Base-by-base conservation (phyloP, 2,888 invertebrate species). In the Xanthostigma xanthostigma region DNA sequence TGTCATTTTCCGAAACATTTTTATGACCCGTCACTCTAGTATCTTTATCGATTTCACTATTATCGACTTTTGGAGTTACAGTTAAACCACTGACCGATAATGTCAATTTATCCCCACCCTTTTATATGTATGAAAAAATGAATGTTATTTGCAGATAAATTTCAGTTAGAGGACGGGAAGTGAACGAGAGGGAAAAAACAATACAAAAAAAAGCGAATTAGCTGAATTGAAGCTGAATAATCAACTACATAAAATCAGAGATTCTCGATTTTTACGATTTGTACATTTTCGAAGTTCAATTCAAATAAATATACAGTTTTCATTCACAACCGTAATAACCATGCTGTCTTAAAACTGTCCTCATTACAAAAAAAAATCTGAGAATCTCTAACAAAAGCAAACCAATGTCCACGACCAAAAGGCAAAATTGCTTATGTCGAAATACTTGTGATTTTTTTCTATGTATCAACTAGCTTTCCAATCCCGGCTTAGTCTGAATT, bases 71-170 rank as follows among this genome's bases (percentile, higher is more conserved):
- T 37, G 53, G 45, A 34, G 50, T 14, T 12, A 50, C 46, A 40
- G 61, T 59, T 5, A 64, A 64, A 44, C 79, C 79, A 57, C 75
- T 75, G 57, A 81, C 76, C 52, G 76, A 75, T 51, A 81, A 66
- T 48, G 81, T 81, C 61, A 81, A 64, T 63, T 80, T 81, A 63
- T 81, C 81, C 58, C 81, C 81, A 55, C 81, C 81, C 81, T 81
- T n/a, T n/a, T 61, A 58, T 58, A 58, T 54, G 54, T 55, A 56
- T 58, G 59, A 59, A 59, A 56, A 54, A 46, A 53, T 51, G 53
- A 36, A 39, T 13, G 49, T 40, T 39, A 41, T n/a, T 39, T 12
- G 36, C 8, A 37, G 50, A 37, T 42, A 46, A n/a, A 44, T 45
- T 46, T 46, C 48, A 42, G 42, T 45, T 46, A 55, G 53, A 44